Conservation (phyloP, 2,797 vertebrate species). For the Coluber constrictor region DNA sequence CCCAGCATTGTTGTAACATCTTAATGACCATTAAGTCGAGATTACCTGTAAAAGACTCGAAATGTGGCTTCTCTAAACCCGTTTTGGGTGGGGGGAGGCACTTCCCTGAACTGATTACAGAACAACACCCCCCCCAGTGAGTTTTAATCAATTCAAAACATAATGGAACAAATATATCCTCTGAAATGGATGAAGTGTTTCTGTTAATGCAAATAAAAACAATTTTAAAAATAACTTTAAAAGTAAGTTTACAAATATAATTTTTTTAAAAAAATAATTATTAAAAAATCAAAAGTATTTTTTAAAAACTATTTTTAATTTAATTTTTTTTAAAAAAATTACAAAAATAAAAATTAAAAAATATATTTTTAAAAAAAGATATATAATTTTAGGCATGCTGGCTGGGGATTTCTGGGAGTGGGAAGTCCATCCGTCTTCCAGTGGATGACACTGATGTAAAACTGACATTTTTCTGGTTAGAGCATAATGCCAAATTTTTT, state of each 20-base stretch:
- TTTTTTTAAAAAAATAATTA: no score
- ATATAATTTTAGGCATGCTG: not conserved
- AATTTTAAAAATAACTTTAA: not conserved
- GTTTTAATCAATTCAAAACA: not conserved
- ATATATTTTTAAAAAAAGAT: not conserved
- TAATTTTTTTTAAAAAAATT: no score
- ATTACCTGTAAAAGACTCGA: not conserved
- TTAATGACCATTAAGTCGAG: not conserved
- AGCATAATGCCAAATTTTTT: not conserved
- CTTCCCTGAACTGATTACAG: not conserved
- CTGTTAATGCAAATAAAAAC: not conserved
- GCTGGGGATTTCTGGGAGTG: not conserved
- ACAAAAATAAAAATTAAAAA: not conserved
- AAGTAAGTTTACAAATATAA: not conserved
- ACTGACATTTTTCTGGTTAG: not conserved
- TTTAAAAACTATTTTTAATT: not conserved
- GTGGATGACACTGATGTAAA: not conserved
- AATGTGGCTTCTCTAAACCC: not conserved
- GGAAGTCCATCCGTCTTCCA: not conserved
- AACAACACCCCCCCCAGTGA: not conserved
- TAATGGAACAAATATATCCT: not conserved
- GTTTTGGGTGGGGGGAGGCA: not conserved
- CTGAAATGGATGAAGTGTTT: not conserved
- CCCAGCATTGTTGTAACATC: not conserved
- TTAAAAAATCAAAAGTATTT: accelerated